Evolutionary conservation across 2,888 invertebrate genomes (phyloP).

Genomic region (Drosophila planitibia): DNA sequence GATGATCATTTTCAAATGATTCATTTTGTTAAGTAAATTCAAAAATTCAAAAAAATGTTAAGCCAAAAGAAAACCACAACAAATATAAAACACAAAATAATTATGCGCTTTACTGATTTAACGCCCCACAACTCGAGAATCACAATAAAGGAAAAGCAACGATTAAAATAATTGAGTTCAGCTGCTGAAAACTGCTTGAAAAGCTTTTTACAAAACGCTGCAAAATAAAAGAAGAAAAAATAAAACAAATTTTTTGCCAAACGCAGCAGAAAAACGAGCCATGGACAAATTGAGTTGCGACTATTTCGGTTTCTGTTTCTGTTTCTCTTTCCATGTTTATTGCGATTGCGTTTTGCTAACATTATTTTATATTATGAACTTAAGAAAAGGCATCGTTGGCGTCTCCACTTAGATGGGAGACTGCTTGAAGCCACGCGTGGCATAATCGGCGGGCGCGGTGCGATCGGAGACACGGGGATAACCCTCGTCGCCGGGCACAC

Average conservation of each 20-base stretch:
- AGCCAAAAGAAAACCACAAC: not conserved
- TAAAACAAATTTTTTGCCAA: conserved; percentile 9
- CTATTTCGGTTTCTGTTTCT: conserved; percentile 3
- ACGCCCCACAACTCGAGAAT: conserved; percentile 21
- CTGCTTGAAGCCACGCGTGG: conserved; percentile 90
- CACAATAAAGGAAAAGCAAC: conserved; percentile 60
- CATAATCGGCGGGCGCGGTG: conserved; percentile 88
- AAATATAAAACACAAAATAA: not conserved
- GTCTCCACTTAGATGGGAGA: conserved; percentile 82
- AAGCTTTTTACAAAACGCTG: conserved; percentile 40
- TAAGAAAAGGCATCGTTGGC: conserved; percentile 32
- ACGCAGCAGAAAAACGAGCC: conserved; percentile 59
- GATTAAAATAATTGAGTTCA: conserved; percentile 63
- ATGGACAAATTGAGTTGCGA: conserved; percentile 25
- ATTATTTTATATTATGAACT: conserved; percentile 54
- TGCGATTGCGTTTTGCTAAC: conserved; percentile 60
- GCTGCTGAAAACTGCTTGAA: conserved; percentile 52
- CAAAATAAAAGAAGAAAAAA: not conserved
- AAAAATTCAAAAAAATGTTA: not conserved
- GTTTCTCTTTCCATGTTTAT: conserved; percentile 57
- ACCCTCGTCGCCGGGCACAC: conserved; percentile 89
- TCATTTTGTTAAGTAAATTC: not conserved
- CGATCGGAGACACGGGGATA: conserved; percentile 89
- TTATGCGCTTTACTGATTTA: conserved; percentile 17
- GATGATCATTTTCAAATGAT: not conserved